phyloP scores from a whole-genome alignment of 1,140 invertebrate species.

The Caenorhabditis brenneri region DNA sequence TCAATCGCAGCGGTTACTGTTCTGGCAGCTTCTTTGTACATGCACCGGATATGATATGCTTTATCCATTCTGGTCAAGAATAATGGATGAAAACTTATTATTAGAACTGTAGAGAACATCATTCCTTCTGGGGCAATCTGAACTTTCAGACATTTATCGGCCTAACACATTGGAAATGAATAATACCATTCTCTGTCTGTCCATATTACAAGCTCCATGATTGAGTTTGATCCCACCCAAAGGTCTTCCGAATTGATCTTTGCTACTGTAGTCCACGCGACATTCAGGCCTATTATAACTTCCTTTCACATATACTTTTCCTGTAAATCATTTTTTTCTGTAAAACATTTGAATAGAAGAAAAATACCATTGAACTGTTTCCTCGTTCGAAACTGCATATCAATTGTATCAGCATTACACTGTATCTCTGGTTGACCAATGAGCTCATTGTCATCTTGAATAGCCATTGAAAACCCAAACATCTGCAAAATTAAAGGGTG shows the following conservation, averaged over 20 bases:
- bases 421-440: constrained; percentile 65
- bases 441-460: constrained; percentile 62
- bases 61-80: constrained; percentile 70
- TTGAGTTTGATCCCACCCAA: constrained; percentile 65
- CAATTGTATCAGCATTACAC: constrained; percentile 69
- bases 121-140: constrained; percentile 64
- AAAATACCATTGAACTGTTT: constrained; percentile 60
- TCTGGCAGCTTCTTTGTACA: constrained; percentile 64
- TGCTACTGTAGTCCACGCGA: constrained; percentile 66
- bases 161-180: not conserved
- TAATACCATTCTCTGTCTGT: constrained; percentile 62
- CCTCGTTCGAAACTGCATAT: constrained; percentile 68
- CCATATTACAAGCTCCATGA: constrained; percentile 70
- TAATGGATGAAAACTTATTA: constrained; percentile 69
- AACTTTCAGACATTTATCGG: constrained; percentile 19
- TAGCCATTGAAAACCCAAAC: not conserved
- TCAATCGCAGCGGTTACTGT: constrained; percentile 62
- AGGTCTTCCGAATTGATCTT: constrained; percentile 58
- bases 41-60: constrained; percentile 70
- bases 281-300: constrained; percentile 70
- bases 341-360: not conserved
- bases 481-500: not conserved
- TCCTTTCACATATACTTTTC: constrained; percentile 61
- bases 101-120: constrained; percentile 69
- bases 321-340: not conserved